Evolutionary conservation across 2,888 invertebrate species (phyloP).

Genomic region (Yponomeuta plumbellus): DNA sequence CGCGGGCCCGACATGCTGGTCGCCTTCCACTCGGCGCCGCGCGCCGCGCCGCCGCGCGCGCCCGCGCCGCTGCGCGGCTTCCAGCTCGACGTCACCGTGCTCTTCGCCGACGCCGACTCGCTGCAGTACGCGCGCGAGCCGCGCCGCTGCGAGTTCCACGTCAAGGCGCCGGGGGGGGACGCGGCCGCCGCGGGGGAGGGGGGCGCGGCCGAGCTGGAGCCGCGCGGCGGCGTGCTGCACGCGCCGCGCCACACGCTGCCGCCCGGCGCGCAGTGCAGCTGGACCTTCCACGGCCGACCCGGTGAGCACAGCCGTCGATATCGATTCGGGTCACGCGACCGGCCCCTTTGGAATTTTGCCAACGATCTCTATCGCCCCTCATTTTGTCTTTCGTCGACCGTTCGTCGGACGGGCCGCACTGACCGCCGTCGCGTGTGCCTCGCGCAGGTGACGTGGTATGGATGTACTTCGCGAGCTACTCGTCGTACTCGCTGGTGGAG

Average conservation of each 20-base stretch:
- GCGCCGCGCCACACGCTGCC: constrained; percentile 90
- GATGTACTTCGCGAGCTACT: constrained; percentile 92
- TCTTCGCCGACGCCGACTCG: constrained; percentile 91
- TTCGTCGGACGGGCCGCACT: no score
- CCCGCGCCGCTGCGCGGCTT: constrained; percentile 83
- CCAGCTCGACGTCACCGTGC: constrained; percentile 88
- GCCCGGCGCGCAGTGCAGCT: constrained; percentile 90
- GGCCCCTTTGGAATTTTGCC: no score
- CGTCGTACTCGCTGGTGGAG: constrained; percentile 83
- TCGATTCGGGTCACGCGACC: no score
- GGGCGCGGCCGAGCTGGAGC: constrained; percentile 77
- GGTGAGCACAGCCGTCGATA: constrained; percentile 37
- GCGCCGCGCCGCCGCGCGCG: constrained; percentile 84
- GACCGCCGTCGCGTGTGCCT: background rate
- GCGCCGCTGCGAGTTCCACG: constrained; percentile 83
- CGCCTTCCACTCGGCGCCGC: constrained; percentile 90
- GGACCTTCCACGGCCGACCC: constrained; percentile 87
- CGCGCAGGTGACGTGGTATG: constrained; percentile 84
- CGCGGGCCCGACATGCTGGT: constrained; percentile 90
- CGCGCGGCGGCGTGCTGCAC: constrained; percentile 83
- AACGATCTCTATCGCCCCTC: no score
- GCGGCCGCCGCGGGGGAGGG: constrained; percentile 20
- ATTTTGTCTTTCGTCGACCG: no score
- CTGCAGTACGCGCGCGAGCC: constrained; percentile 82
- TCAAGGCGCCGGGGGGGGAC: constrained; percentile 80